Evolutionary conservation across 2,888 invertebrate species (phyloP).

Genomic region (Meta bourneti): DNA sequence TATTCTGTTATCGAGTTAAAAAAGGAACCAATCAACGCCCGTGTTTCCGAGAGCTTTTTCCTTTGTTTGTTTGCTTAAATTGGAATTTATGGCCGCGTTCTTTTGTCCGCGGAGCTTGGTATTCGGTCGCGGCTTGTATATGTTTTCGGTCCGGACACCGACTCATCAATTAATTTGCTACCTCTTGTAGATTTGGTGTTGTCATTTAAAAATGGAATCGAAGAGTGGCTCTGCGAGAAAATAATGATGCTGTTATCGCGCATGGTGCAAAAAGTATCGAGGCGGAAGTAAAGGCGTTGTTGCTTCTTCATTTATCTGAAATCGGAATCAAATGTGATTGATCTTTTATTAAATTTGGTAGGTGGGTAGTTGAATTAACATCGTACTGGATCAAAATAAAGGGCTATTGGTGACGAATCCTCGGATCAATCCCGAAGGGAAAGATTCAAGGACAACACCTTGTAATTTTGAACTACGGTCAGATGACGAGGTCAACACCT

Average conservation of each 20-base stretch:
- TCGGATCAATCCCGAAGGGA: no score
- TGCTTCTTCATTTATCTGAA: background rate
- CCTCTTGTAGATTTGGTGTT: background rate
- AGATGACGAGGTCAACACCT: no score
- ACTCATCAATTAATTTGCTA: constrained; percentile 41
- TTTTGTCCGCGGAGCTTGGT: constrained; percentile 31
- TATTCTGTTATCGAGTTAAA: constrained; percentile 30
- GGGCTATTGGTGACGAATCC: no score
- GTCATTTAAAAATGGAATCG: background rate
- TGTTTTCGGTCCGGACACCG: background rate
- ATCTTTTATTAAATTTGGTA: background rate
- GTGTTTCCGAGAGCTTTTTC: constrained; percentile 23
- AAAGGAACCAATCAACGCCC: constrained; percentile 44
- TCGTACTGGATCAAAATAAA: no score
- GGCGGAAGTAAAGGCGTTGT: background rate
- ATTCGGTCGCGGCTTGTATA: constrained; percentile 15
- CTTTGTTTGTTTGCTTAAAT: constrained; percentile 21
- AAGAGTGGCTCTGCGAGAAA: background rate
- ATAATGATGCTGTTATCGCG: background rate
- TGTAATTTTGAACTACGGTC: no score
- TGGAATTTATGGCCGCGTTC: constrained; percentile 31
- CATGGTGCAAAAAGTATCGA: background rate
- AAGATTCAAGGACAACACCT: no score
- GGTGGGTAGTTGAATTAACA: no score
- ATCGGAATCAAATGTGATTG: background rate